Evolutionary conservation across 2,797 vertebrate genomes (phyloP).

Genomic region (Alosa sapidissima): DNA sequence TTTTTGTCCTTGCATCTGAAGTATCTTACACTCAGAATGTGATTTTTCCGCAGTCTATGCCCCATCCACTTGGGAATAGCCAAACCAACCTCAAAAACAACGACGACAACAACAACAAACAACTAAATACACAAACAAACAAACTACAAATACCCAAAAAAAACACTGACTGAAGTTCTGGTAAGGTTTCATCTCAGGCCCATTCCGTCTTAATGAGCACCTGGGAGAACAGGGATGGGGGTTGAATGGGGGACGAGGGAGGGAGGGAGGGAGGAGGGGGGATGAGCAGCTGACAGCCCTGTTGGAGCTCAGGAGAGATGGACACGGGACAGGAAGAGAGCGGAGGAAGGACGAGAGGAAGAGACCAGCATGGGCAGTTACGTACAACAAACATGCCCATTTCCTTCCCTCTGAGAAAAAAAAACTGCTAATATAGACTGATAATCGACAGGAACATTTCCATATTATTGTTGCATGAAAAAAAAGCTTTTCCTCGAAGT

Average conservation of each 20-base stretch:
- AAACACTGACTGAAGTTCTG: background rate
- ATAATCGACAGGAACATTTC: too few species aligned
- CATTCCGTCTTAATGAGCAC: background rate
- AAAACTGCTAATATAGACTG: too few species aligned
- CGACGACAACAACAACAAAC: background rate
- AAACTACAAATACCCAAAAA: background rate
- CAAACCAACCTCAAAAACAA: background rate
- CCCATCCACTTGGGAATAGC: background rate
- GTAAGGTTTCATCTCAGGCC: background rate
- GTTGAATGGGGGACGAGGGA: background rate
- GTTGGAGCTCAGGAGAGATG: background rate
- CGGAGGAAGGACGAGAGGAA: background rate
- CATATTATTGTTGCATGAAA: too few species aligned
- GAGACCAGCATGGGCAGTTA: background rate
- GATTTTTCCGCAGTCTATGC: background rate
- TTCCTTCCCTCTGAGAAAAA: too few species aligned
- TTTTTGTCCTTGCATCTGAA: background rate
- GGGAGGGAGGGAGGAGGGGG: background rate
- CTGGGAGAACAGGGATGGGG: conserved; percentile 1
- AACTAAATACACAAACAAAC: conserved; percentile 10
- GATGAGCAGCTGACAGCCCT: background rate
- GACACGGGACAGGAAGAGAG: background rate
- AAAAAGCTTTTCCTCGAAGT: too few species aligned
- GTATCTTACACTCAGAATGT: background rate
- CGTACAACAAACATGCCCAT: too few species aligned